Evolutionary conservation across 2,113 vertebrate species (phyloP).

Genomic region (Tonatia bakeri): DNA sequence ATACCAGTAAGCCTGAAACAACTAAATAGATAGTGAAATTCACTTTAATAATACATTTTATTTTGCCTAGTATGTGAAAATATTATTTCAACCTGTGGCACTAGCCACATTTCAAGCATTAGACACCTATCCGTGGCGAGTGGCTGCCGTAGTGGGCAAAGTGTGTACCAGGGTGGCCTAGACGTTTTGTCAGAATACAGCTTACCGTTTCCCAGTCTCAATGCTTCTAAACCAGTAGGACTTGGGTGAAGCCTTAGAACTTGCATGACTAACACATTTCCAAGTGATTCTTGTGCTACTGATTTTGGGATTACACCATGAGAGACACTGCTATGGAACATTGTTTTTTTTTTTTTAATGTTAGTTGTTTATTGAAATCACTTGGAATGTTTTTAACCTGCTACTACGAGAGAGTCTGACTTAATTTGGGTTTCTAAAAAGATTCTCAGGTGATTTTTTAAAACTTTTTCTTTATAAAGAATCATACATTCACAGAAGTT

Average conservation of each 20-base stretch:
- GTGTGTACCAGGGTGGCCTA: neutral
- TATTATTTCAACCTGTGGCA: neutral
- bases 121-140: neutral
- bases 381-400: neutral
- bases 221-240: neutral
- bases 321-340: neutral
- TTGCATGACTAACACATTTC: neutral
- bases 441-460: neutral
- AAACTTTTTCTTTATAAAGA: neutral
- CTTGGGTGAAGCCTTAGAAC: neutral
- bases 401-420: neutral
- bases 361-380: neutral
- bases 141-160: neutral
- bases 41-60: neutral
- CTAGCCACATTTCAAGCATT: neutral
- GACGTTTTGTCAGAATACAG: neutral
- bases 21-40: neutral
- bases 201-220: neutral
- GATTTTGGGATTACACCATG: neutral
- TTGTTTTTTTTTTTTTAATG: neutral
- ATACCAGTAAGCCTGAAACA: neutral
- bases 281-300: neutral
- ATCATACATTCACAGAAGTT: neutral
- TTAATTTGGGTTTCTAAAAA: neutral
- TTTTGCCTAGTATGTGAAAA: neutral